A percentile compares a stretch with the other conserved stretches of the same genome.
These are phyloP conservation scores for Nycticebus coucang DNA, from an alignment of 2,113 vertebrate genomes.

Conservation along the genomic window DNA sequence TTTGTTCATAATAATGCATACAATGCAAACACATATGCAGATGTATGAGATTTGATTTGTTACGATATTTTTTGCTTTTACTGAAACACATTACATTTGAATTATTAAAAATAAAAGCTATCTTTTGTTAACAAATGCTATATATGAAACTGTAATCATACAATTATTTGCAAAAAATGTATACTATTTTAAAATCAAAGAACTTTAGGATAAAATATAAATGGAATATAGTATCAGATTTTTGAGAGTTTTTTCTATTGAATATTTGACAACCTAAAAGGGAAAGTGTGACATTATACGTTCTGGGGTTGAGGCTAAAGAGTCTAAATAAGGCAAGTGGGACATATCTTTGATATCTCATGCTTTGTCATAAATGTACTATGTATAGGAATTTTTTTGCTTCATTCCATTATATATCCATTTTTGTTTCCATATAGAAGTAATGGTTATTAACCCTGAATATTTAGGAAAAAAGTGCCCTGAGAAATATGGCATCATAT, in stretches of 20 bases:
- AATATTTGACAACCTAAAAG: neutral
- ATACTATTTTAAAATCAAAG: neutral
- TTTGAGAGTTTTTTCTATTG: neutral
- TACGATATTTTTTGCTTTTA: conserved; percentile 7
- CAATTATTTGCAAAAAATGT: neutral
- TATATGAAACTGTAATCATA: neutral
- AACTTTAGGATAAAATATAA: neutral
- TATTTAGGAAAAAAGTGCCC: neutral
- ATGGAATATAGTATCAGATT: neutral
- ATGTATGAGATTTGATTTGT: neutral
- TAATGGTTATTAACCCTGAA: neutral
- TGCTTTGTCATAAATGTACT: neutral
- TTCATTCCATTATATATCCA: neutral
- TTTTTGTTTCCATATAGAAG: neutral
- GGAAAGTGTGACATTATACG: neutral
- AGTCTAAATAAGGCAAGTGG: neutral
- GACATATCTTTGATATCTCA: neutral
- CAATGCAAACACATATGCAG: neutral
- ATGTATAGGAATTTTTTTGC: neutral
- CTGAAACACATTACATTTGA: neutral
- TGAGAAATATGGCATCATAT: neutral
- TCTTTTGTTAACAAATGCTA: neutral
- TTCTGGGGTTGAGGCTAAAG: neutral
- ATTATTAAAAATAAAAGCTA: neutral
- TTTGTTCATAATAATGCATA: neutral